These are phyloP conservation scores for Argyresthia goedartella DNA, from an alignment of 2,888 invertebrate species.

Conservation along the genomic window DNA sequence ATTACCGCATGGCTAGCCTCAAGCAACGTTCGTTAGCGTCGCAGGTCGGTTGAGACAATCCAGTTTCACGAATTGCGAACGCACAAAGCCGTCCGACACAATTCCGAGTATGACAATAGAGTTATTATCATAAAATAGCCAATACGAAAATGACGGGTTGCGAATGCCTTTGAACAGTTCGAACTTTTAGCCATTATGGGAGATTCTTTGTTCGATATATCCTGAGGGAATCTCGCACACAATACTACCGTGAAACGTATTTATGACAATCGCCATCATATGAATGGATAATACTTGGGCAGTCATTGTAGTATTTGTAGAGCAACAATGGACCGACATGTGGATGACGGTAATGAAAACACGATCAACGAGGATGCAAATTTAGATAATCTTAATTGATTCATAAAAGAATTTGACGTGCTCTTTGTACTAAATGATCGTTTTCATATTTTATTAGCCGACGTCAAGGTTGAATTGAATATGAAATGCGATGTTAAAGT, in stretches of 20 bases:
- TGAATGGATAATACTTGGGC: conserved; percentile 63
- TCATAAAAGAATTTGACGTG: conserved; percentile 16
- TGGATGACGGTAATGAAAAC: conserved; percentile 27
- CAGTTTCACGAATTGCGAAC: conserved; percentile 54
- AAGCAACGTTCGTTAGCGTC: conserved; percentile 46
- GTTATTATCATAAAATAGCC: conserved; percentile 68
- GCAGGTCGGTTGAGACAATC: conserved; percentile 51
- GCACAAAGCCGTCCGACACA: conserved; percentile 47
- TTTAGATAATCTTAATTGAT: conserved; percentile 9
- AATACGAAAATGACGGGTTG: conserved; percentile 69
- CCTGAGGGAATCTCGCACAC: conserved; percentile 59
- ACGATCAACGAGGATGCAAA: conserved; percentile 27
- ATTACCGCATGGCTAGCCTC: conserved; percentile 16
- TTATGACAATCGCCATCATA: conserved; percentile 62
- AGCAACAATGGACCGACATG: conserved; percentile 16
- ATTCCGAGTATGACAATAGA: conserved; percentile 46
- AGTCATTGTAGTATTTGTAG: conserved; percentile 32
- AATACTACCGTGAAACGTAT: conserved; percentile 60
- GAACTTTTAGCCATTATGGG: conserved; percentile 56
- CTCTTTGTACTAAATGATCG: not conserved
- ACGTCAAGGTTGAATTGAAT: not conserved
- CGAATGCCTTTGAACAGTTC: conserved; percentile 47
- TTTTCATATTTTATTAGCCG: not conserved
- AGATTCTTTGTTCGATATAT: conserved; percentile 55
- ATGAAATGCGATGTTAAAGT: not conserved